Conservation (phyloP, 2,113 vertebrate species). For the Hylia prasina region DNA sequence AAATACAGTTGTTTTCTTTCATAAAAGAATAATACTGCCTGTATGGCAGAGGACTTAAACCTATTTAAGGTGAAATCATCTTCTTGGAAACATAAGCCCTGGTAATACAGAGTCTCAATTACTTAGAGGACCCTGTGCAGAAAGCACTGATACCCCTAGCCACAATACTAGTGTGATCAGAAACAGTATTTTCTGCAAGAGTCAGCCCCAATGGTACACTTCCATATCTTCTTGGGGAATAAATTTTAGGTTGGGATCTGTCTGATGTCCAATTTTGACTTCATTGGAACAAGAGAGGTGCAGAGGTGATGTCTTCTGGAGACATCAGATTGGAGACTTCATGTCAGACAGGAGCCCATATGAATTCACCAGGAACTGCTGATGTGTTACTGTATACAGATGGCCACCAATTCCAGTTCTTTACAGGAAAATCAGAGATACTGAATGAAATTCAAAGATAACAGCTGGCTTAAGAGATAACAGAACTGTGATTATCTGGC, state of each 20-base stretch:
- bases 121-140: neutral
- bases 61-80: neutral
- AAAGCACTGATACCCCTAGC: neutral
- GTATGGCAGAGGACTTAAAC: neutral
- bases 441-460: neutral
- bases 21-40: neutral
- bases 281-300: neutral
- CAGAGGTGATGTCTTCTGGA: neutral
- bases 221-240: neutral
- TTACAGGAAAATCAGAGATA: neutral
- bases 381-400: neutral
- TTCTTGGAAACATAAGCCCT: neutral
- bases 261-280: neutral
- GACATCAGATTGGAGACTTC: neutral
- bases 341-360: neutral
- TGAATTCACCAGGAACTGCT: neutral
- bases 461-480: neutral
- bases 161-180: neutral
- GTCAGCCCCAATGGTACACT: neutral
- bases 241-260: neutral
- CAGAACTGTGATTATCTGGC: neutral
- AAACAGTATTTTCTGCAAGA: neutral
- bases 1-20: neutral
- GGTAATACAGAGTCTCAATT: neutral
- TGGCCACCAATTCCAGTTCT: neutral